Evolutionary conservation across 2,888 invertebrate genomes (phyloP).

Genomic region (Pammene aurita): DNA sequence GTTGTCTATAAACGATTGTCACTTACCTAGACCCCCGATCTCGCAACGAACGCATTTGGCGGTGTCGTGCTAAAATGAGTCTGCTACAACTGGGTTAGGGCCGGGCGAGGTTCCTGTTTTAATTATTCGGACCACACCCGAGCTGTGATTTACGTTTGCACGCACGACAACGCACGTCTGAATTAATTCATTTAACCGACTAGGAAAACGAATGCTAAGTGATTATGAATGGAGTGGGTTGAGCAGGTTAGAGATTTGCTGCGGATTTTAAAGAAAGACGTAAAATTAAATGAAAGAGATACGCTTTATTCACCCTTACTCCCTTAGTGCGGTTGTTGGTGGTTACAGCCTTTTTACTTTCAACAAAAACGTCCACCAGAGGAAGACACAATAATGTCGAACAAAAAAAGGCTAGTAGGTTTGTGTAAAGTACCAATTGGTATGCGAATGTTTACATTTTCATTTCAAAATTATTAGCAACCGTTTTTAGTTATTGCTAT

Average conservation of each 20-base stretch:
- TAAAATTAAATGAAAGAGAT: background rate
- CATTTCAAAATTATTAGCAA: too few species aligned
- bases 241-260: background rate
- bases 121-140: conserved; percentile 36
- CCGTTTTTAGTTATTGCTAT: too few species aligned
- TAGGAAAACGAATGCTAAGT: conserved; percentile 18
- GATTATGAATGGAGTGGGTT: conserved; percentile 22
- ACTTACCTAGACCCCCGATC: background rate
- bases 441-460: too few species aligned
- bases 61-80: conserved; percentile 17
- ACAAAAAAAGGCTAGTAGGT: too few species aligned
- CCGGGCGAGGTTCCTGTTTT: conserved; percentile 32
- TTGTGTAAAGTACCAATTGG: too few species aligned
- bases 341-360: too few species aligned
- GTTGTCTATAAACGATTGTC: too few species aligned
- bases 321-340: too few species aligned
- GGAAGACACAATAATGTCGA: too few species aligned
- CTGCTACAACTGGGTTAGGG: conserved; percentile 31
- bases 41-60: background rate
- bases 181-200: conserved; percentile 32
- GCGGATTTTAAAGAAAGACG: background rate
- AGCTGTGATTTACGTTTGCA: conserved; percentile 36
- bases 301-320: too few species aligned
- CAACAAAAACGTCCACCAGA: too few species aligned
- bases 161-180: conserved; percentile 37